Base-by-base conservation (phyloP, 1,140 invertebrate species). In the Globodera rostochiensis region DNA sequence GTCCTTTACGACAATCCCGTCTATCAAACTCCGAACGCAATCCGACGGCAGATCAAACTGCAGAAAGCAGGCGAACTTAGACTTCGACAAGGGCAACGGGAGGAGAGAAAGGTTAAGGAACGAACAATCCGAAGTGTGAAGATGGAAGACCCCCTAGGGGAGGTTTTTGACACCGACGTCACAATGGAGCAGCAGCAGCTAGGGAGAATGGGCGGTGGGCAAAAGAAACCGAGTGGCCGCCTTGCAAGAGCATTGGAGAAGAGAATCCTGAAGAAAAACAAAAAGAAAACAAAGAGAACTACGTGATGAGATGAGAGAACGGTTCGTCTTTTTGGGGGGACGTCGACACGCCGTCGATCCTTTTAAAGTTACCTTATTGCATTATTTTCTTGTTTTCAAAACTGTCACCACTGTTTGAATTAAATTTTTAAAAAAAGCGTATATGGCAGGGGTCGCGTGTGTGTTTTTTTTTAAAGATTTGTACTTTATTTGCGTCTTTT, bases 1-100 rank as follows among this genome's bases (percentile, higher is more conserved):
- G 94, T 95, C 21, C 90, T 99, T 36, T 99, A 96, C 94, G 94
- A 96, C 86, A 99, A 99, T 93, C 93, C 95, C 3, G 90, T 94
- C 85, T 99, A 97, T 91, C 91, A 97, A 2, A 95, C 95, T 82
- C 97, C 97, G 19, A 94, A 95, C 80, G 73, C 74, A 45, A 66
- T 83, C 53, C 75, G 88, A 25, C 75, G 86, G 19, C 47, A 86
- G 60, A 21, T 87, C 11, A 88, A 87, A 47, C 67, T 86, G 13
- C 64, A 76, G 53, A 74, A 76, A n/a, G 71, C 81, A 7, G 50
- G 45, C 6, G 83, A 86, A 85, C 49, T 74, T 57, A 15, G 15
- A 25, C 25, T 36, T 7, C 64, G 79, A 57, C n/a, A 60, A 19
- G 80, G 19, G 15, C 71, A 85, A n/a, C 85, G 82, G 64, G 64